These are phyloP conservation scores for Coelopa pilipes DNA, from an alignment of 2,888 invertebrate species.

Conservation along the genomic window DNA sequence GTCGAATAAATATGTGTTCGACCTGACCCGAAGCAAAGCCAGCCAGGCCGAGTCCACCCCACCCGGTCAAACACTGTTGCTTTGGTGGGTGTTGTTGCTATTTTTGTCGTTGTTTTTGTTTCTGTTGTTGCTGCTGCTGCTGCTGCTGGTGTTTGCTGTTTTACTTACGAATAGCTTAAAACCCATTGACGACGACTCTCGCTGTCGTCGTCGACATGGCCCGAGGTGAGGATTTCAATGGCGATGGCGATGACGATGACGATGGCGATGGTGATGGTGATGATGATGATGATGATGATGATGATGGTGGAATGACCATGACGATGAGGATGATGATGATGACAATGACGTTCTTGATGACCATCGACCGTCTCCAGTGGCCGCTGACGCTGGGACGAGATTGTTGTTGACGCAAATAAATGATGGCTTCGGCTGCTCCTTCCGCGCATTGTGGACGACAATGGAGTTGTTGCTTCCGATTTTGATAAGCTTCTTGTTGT, in stretches of 20 bases:
- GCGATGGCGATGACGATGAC: neutral
- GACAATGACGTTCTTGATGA: too few species aligned
- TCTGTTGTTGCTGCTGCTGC: slow-evolving; percentile 7
- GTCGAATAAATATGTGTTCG: slow-evolving; percentile 1
- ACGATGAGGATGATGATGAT: too few species aligned
- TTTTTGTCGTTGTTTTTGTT: neutral
- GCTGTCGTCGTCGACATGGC: neutral
- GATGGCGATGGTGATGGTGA: neutral
- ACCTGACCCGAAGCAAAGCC: neutral
- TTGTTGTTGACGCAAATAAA: too few species aligned
- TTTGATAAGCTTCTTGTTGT: too few species aligned
- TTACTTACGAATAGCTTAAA: neutral
- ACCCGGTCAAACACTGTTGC: too few species aligned
- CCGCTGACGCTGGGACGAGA: too few species aligned
- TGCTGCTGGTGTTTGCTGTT: neutral
- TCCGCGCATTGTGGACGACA: too few species aligned
- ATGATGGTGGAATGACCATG: neutral
- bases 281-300: neutral
- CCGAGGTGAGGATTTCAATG: neutral
- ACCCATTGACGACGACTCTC: neutral
- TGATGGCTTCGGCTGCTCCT: too few species aligned
- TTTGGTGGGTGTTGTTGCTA: too few species aligned
- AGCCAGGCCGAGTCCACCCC: too few species aligned
- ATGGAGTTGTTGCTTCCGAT: too few species aligned
- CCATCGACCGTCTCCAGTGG: too few species aligned